Evolutionary conservation across 2,888 invertebrate species (phyloP).

Genomic region (Trissoscelio sp.): DNA sequence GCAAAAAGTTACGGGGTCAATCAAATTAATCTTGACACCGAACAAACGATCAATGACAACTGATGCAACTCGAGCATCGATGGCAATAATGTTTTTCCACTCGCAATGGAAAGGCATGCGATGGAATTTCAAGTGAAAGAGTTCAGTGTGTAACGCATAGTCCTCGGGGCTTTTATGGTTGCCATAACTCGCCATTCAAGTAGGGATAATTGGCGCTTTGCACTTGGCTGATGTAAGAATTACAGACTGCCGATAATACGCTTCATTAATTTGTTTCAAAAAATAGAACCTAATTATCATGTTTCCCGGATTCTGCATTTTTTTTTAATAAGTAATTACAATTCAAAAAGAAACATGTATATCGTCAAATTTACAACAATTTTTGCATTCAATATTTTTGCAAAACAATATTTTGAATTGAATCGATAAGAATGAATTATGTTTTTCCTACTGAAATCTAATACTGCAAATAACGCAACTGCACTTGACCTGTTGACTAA

Average conservation of each 20-base stretch:
- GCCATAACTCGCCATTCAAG: conserved; percentile 39
- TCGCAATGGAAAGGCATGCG: conserved; percentile 45
- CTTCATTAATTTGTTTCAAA: conserved; percentile 13
- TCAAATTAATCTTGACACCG: conserved; percentile 49
- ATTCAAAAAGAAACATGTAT: neutral
- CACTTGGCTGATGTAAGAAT: conserved; percentile 58
- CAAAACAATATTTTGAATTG: no score
- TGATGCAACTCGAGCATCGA: conserved; percentile 44
- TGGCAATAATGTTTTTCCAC: conserved; percentile 26
- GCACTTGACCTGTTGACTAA: conserved; percentile 56
- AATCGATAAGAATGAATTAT: neutral
- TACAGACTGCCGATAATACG: conserved; percentile 18
- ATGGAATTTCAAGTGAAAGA: conserved; percentile 59
- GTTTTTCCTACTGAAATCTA: conserved; percentile 29
- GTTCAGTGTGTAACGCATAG: conserved; percentile 38
- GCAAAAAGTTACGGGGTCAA: conserved; percentile 24
- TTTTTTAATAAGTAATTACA: neutral
- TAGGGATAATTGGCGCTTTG: conserved; percentile 56
- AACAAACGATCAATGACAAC: conserved; percentile 48
- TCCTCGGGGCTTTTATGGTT: conserved; percentile 55
- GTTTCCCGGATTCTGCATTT: neutral
- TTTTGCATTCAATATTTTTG: no score
- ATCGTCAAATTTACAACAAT: no score
- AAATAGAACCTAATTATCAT: neutral
- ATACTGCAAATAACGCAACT: conserved; percentile 53